Percentiles rank a stretch among this genome's conserved stretches.
These are phyloP conservation scores for Cataglyphis cursor DNA, from an alignment of 2,888 invertebrate species.

Conservation along the genomic window DNA sequence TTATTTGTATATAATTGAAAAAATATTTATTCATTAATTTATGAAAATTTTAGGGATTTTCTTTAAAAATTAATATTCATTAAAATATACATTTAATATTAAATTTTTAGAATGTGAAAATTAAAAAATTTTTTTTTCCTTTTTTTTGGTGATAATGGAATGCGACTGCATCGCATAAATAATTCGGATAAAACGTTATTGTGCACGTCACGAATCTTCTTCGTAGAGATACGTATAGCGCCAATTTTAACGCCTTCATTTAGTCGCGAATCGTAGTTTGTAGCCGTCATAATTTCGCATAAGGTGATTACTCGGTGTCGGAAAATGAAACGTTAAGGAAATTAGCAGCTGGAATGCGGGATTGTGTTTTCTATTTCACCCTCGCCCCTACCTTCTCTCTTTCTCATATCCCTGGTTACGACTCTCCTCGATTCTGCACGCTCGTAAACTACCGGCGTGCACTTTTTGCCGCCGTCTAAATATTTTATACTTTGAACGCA, in stretches of 20 bases:
- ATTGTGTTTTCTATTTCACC: conserved; percentile 34
- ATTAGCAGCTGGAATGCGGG: conserved; percentile 56
- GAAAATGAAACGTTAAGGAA: conserved; percentile 65
- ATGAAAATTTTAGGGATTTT: background rate
- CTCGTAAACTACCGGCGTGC: conserved; percentile 72
- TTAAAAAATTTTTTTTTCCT: background rate
- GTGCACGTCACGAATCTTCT: conserved; percentile 32
- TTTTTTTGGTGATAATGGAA: background rate
- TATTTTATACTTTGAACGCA: conserved; percentile 62
- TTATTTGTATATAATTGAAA: background rate
- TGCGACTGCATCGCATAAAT: background rate
- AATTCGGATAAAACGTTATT: background rate
- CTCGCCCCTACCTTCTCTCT: conserved; percentile 25
- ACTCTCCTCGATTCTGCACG: conserved; percentile 47
- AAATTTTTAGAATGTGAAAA: background rate
- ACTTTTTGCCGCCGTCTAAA: conserved; percentile 63
- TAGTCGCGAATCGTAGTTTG: conserved; percentile 35
- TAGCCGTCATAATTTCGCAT: conserved; percentile 61
- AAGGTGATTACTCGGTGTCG: conserved; percentile 60
- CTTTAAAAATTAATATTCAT: background rate
- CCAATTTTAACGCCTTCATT: conserved; percentile 52
- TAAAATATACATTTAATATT: background rate
- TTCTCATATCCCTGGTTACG: conserved; percentile 45
- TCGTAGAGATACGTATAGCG: conserved; percentile 9
- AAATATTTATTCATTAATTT: background rate